Base-by-base conservation (phyloP, 2,113 vertebrate genomes). In the Caranx melampygus region DNA sequence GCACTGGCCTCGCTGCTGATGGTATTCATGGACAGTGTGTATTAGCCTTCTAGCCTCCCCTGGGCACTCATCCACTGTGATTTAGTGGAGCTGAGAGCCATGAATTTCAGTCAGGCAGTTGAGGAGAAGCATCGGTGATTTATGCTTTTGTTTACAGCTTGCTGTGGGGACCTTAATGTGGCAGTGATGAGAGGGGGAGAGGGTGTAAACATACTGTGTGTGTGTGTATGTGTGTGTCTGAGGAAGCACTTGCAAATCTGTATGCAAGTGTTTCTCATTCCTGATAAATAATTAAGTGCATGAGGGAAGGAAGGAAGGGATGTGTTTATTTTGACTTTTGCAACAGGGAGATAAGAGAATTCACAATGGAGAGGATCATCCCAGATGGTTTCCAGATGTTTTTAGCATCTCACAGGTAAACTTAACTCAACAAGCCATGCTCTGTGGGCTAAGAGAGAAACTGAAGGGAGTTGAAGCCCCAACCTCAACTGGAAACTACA, bases 81-180 rank as follows among this genome's bases (percentile, higher is more conserved):
- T 89, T 91, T 89, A 88, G 54, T 78, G 75, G n/a, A 47, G 55
- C n/a, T 65, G 26, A 63, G 60, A 70, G n/a, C 76, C 79, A 88
- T 87, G 81, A 83, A 87, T 91, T 90, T 85, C 52, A 87, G 76
- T 75, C 68, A 72, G 71, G 59, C 75, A 64, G 45, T 78, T 68
- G 70, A 76, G 68, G 33, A 66, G 83, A 86, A 65, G 79, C 18
- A 1, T 18, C 34, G 18, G 61, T 86, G 86, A 87, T 88, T 88
- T 64, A 91, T 88, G 81, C n/a, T 83, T 88, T 90, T 89, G 84
- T 90, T 90, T 88, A 82, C 82, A 47, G 66, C 60, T 11, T 34
- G 63, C 83, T 42, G 69, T 14, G 7, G 70, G 66, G 70, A 82
- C 83, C 67, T 84, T 84, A 84, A 89, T 69, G 40, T 66, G 59